Conservation (phyloP, 2,888 invertebrate genomes). For the Hybos culiciformis region DNA sequence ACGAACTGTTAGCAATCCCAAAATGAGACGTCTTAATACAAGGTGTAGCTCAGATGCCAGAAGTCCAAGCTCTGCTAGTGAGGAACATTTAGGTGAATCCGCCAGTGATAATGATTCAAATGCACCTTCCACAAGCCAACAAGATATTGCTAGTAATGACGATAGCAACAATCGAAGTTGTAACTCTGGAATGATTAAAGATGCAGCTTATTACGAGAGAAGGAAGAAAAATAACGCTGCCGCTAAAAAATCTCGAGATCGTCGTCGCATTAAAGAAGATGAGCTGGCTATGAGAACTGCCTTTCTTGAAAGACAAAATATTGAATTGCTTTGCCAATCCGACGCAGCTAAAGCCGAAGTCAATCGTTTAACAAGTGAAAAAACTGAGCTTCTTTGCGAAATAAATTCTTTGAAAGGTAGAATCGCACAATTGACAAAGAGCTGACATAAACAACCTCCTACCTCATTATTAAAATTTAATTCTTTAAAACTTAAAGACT, state of each 20-base stretch:
- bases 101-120: slow-evolving; percentile 30
- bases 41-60: slow-evolving; percentile 17
- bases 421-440: no score
- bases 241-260: slow-evolving; percentile 85
- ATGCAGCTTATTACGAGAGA: slow-evolving; percentile 77
- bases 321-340: slow-evolving; percentile 58
- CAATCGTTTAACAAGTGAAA: no score
- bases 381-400: no score
- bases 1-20: slow-evolving; percentile 46
- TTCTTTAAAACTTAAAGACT: no score
- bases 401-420: no score
- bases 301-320: slow-evolving; percentile 74
- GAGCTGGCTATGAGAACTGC: slow-evolving; percentile 81
- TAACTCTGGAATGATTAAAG: slow-evolving; percentile 36
- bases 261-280: slow-evolving; percentile 79
- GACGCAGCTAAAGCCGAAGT: slow-evolving; percentile 51
- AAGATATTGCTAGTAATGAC: slow-evolving; percentile 4
- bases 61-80: slow-evolving; percentile 24
- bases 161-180: slow-evolving; percentile 9
- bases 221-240: slow-evolving; percentile 87
- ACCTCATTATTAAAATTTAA: no score
- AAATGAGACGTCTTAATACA: slow-evolving; percentile 48
- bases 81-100: slow-evolving; percentile 28
- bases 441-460: no score
- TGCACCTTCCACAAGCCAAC: slow-evolving; percentile 10